phyloP scores from a whole-genome alignment of 2,113 vertebrate genomes.

The Elephantulus edwardii region DNA sequence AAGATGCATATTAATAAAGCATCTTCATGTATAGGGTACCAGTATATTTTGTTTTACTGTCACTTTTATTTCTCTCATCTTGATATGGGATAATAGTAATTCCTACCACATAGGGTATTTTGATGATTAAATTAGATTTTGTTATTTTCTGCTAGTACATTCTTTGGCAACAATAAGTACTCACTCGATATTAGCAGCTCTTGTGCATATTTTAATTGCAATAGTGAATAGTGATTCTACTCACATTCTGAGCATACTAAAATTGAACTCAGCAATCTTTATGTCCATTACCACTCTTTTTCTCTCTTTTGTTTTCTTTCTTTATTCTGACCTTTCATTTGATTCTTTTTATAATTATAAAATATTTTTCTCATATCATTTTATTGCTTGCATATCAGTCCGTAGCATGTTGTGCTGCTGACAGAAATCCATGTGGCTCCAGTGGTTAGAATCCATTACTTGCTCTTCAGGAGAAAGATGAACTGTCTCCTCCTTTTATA shows the following conservation, averaged over 20 bases:
- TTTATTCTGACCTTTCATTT: not conserved
- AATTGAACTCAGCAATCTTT: not conserved
- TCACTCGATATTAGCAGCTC: not conserved
- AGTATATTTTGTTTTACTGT: not conserved
- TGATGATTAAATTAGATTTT: not conserved
- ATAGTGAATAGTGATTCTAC: not conserved
- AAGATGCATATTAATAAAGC: slow-evolving; percentile 6
- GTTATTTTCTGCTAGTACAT: not conserved
- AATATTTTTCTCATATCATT: slow-evolving; percentile 15
- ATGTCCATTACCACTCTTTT: not conserved
- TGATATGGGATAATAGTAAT: slow-evolving; percentile 8
- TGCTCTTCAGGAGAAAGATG: too few relatives aligned
- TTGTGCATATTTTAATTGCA: slow-evolving; percentile 11
- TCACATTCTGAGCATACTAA: not conserved
- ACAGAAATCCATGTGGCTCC: too few relatives aligned
- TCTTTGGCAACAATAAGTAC: not conserved
- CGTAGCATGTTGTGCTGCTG: too few relatives aligned
- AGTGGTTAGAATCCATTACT: too few relatives aligned
- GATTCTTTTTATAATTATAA: not conserved
- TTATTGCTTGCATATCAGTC: not conserved
- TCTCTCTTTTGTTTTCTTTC: not conserved
- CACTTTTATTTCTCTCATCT: not conserved
- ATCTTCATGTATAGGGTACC: slow-evolving; percentile 6
- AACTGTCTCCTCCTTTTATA: too few relatives aligned
- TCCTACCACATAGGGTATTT: not conserved